Evolutionary conservation across 2,797 vertebrate genomes (phyloP).

Genomic region (Pempheris klunzingeri): DNA sequence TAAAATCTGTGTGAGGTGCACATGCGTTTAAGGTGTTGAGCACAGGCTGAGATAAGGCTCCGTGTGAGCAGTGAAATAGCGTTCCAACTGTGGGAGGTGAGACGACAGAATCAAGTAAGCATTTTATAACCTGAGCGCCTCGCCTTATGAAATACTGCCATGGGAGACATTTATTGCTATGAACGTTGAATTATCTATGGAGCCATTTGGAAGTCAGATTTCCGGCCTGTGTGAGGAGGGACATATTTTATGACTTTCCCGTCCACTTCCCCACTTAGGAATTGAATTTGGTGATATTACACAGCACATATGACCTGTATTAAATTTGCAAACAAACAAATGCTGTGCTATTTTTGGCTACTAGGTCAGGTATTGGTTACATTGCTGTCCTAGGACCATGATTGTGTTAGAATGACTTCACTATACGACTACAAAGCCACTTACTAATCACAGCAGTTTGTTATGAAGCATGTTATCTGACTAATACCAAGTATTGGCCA

Average conservation of each 20-base stretch:
- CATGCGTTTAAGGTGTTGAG: slow-evolving; percentile 51
- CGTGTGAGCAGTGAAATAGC: slow-evolving; percentile 62
- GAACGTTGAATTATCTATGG: slow-evolving; percentile 72
- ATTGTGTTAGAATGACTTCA: slow-evolving; percentile 45
- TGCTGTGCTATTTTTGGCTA: slow-evolving; percentile 49
- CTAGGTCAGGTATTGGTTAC: slow-evolving; percentile 56
- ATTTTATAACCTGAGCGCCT: slow-evolving; percentile 68
- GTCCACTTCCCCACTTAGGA: slow-evolving; percentile 47
- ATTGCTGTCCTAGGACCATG: slow-evolving; percentile 20
- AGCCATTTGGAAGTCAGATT: slow-evolving; percentile 74
- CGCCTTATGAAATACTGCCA: slow-evolving; percentile 72
- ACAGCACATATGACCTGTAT: slow-evolving; percentile 57
- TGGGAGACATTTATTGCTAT: slow-evolving; percentile 72
- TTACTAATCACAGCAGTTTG: slow-evolving; percentile 23
- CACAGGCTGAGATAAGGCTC: slow-evolving; percentile 58
- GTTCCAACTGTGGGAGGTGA: slow-evolving; percentile 72
- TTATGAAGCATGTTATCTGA: slow-evolving; percentile 41
- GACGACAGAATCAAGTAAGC: slow-evolving; percentile 71
- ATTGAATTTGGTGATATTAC: slow-evolving; percentile 62
- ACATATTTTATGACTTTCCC: slow-evolving; percentile 62
- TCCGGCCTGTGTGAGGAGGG: slow-evolving; percentile 51
- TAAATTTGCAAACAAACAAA: slow-evolving; percentile 69
- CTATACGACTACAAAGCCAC: slow-evolving; percentile 6
- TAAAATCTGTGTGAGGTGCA: slow-evolving; percentile 47
- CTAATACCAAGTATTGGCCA: slow-evolving; percentile 37